Percentiles rank a stretch among this genome's conserved stretches.
phyloP scores from a whole-genome alignment of 2,113 vertebrate genomes.

The Craseonycteris thonglongyai region DNA sequence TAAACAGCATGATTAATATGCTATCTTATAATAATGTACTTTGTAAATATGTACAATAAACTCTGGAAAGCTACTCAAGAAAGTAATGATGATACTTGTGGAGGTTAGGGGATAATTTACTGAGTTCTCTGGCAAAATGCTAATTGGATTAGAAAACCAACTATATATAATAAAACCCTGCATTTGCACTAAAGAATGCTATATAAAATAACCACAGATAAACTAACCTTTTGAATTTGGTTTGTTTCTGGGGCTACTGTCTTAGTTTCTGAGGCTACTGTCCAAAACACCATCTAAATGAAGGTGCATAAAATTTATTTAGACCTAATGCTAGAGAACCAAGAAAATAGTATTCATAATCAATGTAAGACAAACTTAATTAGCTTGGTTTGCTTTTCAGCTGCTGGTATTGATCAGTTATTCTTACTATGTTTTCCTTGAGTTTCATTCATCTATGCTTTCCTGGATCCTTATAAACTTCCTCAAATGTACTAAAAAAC shows the following conservation, averaged over 20 bases:
- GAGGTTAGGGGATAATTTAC: neutral
- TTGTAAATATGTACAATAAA: neutral
- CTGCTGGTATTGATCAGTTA: neutral
- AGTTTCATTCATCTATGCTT: neutral
- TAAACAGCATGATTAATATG: neutral
- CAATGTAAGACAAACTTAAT: neutral
- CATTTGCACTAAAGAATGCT: neutral
- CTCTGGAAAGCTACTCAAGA: neutral
- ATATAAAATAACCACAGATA: neutral
- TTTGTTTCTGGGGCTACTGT: neutral
- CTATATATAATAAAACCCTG: neutral
- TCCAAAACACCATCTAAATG: neutral
- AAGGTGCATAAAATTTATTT: neutral
- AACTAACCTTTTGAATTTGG: neutral
- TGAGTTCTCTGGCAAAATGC: neutral
- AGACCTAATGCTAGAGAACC: neutral
- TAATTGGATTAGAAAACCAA: slow-evolving; percentile 13
- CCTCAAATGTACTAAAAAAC: neutral
- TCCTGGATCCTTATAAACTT: neutral
- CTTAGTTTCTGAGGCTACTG: neutral
- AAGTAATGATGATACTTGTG: neutral
- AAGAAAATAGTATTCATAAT: neutral
- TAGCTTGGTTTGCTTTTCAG: neutral
- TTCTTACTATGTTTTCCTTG: slow-evolving; percentile 1
- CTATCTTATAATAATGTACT: neutral